Evolutionary conservation across 92 coral and sea anemone species (phyloP).

Genomic region (Siderastrea radians): DNA sequence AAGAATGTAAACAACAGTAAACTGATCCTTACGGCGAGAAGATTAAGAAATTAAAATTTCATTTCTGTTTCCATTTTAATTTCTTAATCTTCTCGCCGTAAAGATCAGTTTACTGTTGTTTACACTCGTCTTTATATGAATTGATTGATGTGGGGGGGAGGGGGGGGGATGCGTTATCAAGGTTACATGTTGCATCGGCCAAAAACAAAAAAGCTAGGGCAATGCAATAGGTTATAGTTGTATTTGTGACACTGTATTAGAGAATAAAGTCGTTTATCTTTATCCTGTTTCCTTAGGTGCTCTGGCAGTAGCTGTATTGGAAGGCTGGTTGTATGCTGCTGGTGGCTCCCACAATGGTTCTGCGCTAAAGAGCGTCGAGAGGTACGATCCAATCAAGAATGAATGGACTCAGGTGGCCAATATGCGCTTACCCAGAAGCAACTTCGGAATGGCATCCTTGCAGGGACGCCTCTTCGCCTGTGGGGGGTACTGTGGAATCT

Average conservation of each 20-base stretch:
- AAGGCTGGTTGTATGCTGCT: constrained; percentile 97
- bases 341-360: constrained; percentile 99
- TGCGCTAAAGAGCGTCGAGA: constrained; percentile 95
- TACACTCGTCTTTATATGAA: no score
- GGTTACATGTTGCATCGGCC: no score
- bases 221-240: neutral
- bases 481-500: constrained; percentile 96
- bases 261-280: neutral
- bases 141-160: no score
- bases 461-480: constrained; percentile 93
- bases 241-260: neutral
- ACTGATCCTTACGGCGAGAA: no score
- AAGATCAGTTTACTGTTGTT: no score
- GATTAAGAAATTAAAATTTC: no score
- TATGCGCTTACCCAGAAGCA: constrained; percentile 97
- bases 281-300: constrained; percentile 68
- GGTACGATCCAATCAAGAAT: constrained; percentile 91
- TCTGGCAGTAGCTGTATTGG: constrained; percentile 86
- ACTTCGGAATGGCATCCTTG: constrained; percentile 88
- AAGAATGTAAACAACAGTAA: no score
- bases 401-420: constrained; percentile 94
- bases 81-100: no score
- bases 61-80: no score
- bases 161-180: no score
- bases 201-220: no score